Conservation (phyloP, 2,888 invertebrate genomes). For the Drosophila setosimentum region DNA sequence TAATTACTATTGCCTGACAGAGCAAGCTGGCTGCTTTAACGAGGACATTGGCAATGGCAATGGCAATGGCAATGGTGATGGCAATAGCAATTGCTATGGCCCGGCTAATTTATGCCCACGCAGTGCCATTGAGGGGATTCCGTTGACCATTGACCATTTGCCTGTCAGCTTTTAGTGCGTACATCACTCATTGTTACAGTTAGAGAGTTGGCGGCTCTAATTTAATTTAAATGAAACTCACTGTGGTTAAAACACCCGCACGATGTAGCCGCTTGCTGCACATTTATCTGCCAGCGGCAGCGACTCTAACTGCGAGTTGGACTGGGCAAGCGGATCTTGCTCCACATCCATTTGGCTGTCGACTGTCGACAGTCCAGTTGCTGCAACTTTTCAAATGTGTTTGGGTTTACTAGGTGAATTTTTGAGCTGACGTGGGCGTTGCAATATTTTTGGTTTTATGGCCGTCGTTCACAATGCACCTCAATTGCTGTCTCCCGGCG, state of each 20-base stretch:
- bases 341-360: constrained; percentile 58
- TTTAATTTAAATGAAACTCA: constrained; percentile 77
- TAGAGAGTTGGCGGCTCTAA: constrained; percentile 78
- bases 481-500: constrained; percentile 53
- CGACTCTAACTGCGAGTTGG: constrained; percentile 28
- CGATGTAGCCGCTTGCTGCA: constrained; percentile 41
- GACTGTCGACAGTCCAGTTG: constrained; percentile 29
- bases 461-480: constrained; percentile 53
- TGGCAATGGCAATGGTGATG: neutral
- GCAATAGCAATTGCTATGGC: constrained; percentile 11
- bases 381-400: constrained; percentile 58
- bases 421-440: constrained; percentile 68
- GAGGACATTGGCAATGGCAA: constrained; percentile 45
- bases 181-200: constrained; percentile 80
- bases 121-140: constrained; percentile 47
- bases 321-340: constrained; percentile 67
- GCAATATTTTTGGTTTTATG: constrained; percentile 72
- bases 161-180: constrained; percentile 74
- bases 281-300: constrained; percentile 67
- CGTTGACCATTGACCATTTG: constrained; percentile 49
- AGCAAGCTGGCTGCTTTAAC: constrained; percentile 42
- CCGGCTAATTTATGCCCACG: constrained; percentile 68
- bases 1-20: constrained; percentile 62
- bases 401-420: constrained; percentile 67
- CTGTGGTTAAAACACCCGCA: constrained; percentile 66